Conservation (phyloP, 2,888 invertebrate genomes). For the Gortyna flavago region DNA sequence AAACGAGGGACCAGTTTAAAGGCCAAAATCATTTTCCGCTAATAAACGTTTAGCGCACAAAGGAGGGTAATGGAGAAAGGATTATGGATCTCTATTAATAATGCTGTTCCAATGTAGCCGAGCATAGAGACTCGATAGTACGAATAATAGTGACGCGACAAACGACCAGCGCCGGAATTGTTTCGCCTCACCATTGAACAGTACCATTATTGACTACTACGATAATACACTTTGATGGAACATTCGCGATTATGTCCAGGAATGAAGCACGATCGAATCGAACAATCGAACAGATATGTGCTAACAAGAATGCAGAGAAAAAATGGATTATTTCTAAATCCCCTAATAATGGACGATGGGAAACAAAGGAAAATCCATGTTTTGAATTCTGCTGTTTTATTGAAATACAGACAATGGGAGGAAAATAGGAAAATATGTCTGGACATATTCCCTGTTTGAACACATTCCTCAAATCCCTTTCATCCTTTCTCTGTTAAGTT, state of each 20-base stretch:
- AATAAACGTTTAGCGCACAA: constrained; percentile 78
- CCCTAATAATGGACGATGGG: constrained; percentile 12
- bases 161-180: constrained; percentile 56
- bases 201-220: constrained; percentile 54
- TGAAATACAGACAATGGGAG: constrained; percentile 43
- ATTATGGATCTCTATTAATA: constrained; percentile 72
- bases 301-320: constrained; percentile 29
- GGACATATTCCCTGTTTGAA: constrained; percentile 17
- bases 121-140: constrained; percentile 59
- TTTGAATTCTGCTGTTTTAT: constrained; percentile 43
- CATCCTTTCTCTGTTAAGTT: constrained; percentile 14
- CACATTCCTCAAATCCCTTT: constrained; percentile 31
- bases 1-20: constrained; percentile 67
- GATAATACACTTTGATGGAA: constrained; percentile 50
- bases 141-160: constrained; percentile 61
- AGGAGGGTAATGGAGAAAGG: constrained; percentile 77
- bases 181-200: constrained; percentile 57
- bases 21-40: constrained; percentile 77
- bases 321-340: constrained; percentile 38
- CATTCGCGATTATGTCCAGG: constrained; percentile 38
- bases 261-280: constrained; percentile 27
- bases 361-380: constrained; percentile 46
- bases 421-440: constrained; percentile 30
- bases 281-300: constrained; percentile 28
- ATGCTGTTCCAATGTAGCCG: constrained; percentile 69